A percentile compares a stretch with the other conserved stretches of the same genome.
Conservation (phyloP, 2,888 invertebrate genomes). For the Toxonevra muliebris region DNA sequence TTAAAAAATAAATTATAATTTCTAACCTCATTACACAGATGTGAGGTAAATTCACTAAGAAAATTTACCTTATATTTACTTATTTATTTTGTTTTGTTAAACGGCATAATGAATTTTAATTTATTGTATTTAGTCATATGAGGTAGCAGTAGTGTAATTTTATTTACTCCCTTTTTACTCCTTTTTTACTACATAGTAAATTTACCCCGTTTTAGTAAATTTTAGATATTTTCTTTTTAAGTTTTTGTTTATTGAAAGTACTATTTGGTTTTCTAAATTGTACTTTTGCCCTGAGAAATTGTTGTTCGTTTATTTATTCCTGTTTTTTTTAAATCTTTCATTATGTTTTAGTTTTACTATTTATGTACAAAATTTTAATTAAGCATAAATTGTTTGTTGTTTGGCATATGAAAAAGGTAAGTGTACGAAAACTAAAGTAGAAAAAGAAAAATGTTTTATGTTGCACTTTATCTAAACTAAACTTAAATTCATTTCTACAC, state of each 20-base stretch:
- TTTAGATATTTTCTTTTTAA: conserved; percentile 14
- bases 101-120: conserved; percentile 20
- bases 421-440: neutral
- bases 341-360: conserved; percentile 37
- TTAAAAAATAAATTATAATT: conserved; percentile 1
- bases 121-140: conserved; percentile 40
- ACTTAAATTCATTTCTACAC: conserved; percentile 16
- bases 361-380: conserved; percentile 21
- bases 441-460: conserved; percentile 17
- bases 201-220: neutral
- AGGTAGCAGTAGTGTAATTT: conserved; percentile 42
- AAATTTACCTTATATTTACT: neutral
- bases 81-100: conserved; percentile 25
- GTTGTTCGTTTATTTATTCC: conserved; percentile 39
- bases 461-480: conserved; percentile 26
- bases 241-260: conserved; percentile 30
- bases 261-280: conserved; percentile 53
- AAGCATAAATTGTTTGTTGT: conserved; percentile 36
- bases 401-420: conserved; percentile 27
- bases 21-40: neutral
- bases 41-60: conserved; percentile 14
- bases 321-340: conserved; percentile 33
- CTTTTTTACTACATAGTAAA: conserved; percentile 27
- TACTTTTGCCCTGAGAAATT: conserved; percentile 66
- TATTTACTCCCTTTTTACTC: conserved; percentile 29